A percentile compares a stretch with the other conserved stretches of the same genome.
Evolutionary conservation across 2,888 invertebrate species (phyloP).

Genomic region (Synanthedon vespiformis): DNA sequence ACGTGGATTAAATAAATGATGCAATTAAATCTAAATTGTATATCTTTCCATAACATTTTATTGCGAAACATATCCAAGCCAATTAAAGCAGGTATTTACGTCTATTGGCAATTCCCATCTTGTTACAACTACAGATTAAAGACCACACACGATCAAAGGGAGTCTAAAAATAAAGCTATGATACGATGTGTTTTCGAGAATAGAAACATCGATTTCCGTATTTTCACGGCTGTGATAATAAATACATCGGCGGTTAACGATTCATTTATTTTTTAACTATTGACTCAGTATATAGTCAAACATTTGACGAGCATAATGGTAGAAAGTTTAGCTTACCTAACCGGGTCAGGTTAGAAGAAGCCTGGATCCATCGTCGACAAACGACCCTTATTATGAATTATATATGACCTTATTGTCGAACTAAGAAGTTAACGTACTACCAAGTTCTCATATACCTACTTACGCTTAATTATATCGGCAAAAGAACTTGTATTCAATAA

Average conservation of each 20-base stretch:
- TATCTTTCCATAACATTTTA: too few relatives aligned
- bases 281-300: constrained; percentile 7
- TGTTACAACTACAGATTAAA: constrained; percentile 4
- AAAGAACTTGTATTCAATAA: too few relatives aligned
- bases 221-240: constrained; percentile 47
- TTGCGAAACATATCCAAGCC: not conserved
- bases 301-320: too few relatives aligned
- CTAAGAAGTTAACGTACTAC: too few relatives aligned
- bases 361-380: too few relatives aligned
- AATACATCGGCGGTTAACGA: constrained; percentile 53
- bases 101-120: not conserved
- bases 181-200: constrained; percentile 51
- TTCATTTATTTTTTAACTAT: constrained; percentile 32
- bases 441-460: too few relatives aligned
- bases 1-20: too few relatives aligned
- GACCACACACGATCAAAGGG: constrained; percentile 63
- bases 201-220: constrained; percentile 39
- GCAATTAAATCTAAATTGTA: constrained; percentile 1
- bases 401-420: too few relatives aligned
- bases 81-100: not conserved
- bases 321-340: too few relatives aligned
- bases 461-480: too few relatives aligned
- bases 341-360: too few relatives aligned
- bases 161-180: constrained; percentile 27
- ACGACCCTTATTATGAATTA: too few relatives aligned